Base-by-base conservation (phyloP, 2,113 vertebrate genomes). In the Melierax canorus region DNA sequence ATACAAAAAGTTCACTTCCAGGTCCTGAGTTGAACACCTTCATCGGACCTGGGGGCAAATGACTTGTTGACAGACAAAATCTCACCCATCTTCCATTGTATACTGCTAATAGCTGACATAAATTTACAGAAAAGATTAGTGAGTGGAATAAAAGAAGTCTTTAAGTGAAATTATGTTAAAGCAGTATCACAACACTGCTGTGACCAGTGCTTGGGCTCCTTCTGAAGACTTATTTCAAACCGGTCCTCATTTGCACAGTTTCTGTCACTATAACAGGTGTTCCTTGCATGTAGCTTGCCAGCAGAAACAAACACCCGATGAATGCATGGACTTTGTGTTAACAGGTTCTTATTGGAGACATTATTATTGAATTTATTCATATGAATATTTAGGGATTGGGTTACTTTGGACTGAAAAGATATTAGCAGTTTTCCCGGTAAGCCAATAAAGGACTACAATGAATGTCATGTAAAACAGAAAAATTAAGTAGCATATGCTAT, bases 361-460 rank as follows among this genome's bases (percentile, higher is more conserved):
- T 75, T 38, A 30, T 46, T 72, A 79, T 9, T 64, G 41, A 86
- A 76, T 71, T 96, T 79, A 24, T 86, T 86, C 43, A 9, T 67
- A 88, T 91, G 67, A 91, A 92, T 91, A 58, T 86, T 86, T 93
- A 48, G 34, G 26, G 6, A 76, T 79, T 93, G 51, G 32, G 11
- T 84, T 90, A 64, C 59, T 92, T 81, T 78, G 76, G 68, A 53
- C 15, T 80, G 56, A 95, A 94, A 95, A 92, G 43, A n/a, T 81
- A 77, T 63, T 96, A 95, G 43, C 48, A 58, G 32, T 87, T 93
- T 95, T 85, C 41, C 64, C 51, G 39, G 20, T 93, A 86, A 87
- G 45, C 59, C 85, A 62, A 45, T 95, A 92, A 96, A 94, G 17
- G 73, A 62, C 24, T 89, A n/a, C 51, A 60, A 60, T 60, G 48